A percentile compares a stretch with the other conserved stretches of the same genome.
Conservation (phyloP, 2,113 vertebrate genomes). For the Hiodon alosoides region DNA sequence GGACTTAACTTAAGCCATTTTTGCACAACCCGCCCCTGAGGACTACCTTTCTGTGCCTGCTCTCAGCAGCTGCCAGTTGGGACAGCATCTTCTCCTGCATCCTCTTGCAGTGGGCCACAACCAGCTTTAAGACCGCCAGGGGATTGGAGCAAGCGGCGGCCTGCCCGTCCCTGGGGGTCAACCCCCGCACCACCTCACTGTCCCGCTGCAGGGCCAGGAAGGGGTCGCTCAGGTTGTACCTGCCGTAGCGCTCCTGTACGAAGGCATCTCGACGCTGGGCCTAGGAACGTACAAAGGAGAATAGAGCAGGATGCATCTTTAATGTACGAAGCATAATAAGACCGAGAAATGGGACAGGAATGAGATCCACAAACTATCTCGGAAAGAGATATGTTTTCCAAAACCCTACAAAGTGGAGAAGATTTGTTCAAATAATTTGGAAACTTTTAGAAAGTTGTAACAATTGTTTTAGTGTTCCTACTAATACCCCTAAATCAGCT, state of each 20-base stretch:
- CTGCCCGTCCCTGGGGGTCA: slow-evolving; percentile 56
- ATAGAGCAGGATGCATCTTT: too few relatives aligned
- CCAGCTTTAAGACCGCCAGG: slow-evolving; percentile 83
- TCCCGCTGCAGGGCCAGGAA: slow-evolving; percentile 91
- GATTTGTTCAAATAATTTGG: too few relatives aligned
- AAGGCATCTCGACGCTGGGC: slow-evolving; percentile 86
- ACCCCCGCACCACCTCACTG: slow-evolving; percentile 66
- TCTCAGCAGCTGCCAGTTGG: slow-evolving; percentile 85
- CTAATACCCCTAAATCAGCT: too few relatives aligned
- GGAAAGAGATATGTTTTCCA: too few relatives aligned
- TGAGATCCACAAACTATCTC: background rate
- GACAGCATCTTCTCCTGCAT: slow-evolving; percentile 95
- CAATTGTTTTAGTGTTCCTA: too few relatives aligned
- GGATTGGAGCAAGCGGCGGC: slow-evolving; percentile 77
- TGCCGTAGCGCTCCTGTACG: slow-evolving; percentile 89
- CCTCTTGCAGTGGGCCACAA: slow-evolving; percentile 91
- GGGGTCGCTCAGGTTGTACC: slow-evolving; percentile 91
- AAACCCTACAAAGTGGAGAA: too few relatives aligned
- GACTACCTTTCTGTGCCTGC: slow-evolving; percentile 82
- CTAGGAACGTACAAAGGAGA: slow-evolving; percentile 46
- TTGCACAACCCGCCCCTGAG: background rate
- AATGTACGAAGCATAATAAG: background rate
- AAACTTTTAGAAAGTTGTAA: too few relatives aligned
- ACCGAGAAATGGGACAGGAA: slow-evolving; percentile 22
- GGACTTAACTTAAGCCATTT: too few relatives aligned